A percentile compares a stretch with the other conserved stretches of the same genome.
These are phyloP conservation scores for Rousettus leschenaultii DNA, from an alignment of 2,113 vertebrate species.

Conservation along the genomic window DNA sequence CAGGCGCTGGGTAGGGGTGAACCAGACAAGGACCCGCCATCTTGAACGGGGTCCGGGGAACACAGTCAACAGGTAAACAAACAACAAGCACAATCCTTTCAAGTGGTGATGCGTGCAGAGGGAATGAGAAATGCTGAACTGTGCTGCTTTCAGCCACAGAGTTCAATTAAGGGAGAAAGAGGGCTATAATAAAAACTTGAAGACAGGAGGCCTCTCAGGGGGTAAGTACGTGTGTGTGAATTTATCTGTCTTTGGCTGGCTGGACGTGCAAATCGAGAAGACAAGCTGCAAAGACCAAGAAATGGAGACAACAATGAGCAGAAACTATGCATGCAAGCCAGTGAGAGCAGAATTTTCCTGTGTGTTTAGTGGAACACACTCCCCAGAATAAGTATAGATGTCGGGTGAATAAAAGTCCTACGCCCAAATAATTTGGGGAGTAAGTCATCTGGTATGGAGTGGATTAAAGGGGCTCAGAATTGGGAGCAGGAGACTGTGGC, in stretches of 20 bases:
- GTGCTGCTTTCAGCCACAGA: not conserved
- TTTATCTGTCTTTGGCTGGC: not conserved
- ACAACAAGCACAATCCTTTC: not conserved
- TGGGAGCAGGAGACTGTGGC: not conserved
- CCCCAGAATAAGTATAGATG: not conserved
- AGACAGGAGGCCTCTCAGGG: not conserved
- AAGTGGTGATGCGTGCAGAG: too few relatives aligned
- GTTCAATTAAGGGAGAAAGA: not conserved
- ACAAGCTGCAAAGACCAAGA: not conserved
- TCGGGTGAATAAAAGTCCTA: not conserved
- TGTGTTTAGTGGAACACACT: too few relatives aligned
- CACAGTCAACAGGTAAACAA: not conserved
- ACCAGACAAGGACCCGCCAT: not conserved
- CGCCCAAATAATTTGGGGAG: fast-evolving
- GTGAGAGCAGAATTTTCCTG: not conserved
- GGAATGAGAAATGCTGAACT: not conserved
- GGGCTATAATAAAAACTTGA: not conserved
- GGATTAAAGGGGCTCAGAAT: not conserved
- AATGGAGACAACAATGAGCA: not conserved
- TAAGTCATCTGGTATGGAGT: fast-evolving
- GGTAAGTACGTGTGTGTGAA: not conserved
- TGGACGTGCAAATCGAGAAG: not conserved
- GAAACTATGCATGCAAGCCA: fast-evolving
- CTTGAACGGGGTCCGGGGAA: not conserved
- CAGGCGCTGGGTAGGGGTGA: not conserved